Conservation (phyloP, 2,888 invertebrate species). For the Chirona hameri region DNA sequence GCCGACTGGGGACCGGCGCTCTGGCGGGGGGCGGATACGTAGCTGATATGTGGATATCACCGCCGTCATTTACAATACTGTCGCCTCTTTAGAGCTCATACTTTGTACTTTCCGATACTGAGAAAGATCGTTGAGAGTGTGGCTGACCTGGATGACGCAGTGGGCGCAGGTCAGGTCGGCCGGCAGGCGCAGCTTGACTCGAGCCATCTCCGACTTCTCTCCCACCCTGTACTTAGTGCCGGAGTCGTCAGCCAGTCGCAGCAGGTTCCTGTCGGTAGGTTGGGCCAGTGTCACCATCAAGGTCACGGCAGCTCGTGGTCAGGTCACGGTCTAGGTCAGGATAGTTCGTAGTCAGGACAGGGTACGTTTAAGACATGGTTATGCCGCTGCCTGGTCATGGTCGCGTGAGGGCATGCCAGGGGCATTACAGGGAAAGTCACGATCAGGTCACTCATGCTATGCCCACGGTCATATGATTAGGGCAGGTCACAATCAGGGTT, state of each 20-base stretch:
- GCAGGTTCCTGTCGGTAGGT: not conserved
- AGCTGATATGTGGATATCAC: too few species aligned
- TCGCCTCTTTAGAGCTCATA: not conserved
- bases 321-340: not conserved
- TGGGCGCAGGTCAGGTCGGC: constrained; percentile 42
- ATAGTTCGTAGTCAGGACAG: not conserved
- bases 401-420: too few species aligned
- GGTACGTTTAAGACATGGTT: not conserved
- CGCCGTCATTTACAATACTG: too few species aligned
- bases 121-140: not conserved
- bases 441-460: too few species aligned
- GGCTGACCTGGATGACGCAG: constrained; percentile 45
- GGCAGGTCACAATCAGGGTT: too few species aligned
- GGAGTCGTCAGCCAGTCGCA: constrained; percentile 1
- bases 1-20: too few species aligned
- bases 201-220: constrained; percentile 30
- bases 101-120: too few species aligned
- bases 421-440: too few species aligned
- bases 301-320: not conserved
- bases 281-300: not conserved
- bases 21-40: too few species aligned
- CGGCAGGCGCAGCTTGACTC: constrained; percentile 42
- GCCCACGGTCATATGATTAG: too few species aligned
- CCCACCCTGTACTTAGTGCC: constrained; percentile 28
- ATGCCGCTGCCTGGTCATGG: not conserved